Evolutionary conservation across 2,888 invertebrate genomes (phyloP).

Genomic region (Mythimna impura): DNA sequence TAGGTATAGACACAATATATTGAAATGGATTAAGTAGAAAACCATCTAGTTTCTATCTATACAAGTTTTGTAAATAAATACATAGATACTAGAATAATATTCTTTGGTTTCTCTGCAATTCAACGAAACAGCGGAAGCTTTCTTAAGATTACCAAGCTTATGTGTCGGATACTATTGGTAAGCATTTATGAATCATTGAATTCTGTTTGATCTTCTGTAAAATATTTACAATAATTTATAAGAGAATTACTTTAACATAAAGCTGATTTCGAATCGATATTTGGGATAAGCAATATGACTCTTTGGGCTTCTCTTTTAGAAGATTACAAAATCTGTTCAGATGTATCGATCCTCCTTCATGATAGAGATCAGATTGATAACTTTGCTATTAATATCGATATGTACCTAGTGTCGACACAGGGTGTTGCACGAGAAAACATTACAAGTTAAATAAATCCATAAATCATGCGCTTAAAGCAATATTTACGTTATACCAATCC

Average conservation of each 20-base stretch:
- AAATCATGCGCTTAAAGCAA: constrained; percentile 80
- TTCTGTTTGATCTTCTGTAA: constrained; percentile 41
- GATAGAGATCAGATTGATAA: constrained; percentile 54
- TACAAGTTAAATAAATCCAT: constrained; percentile 80
- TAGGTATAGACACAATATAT: neutral
- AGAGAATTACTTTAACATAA: constrained; percentile 26
- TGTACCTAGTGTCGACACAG: constrained; percentile 66
- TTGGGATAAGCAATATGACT: constrained; percentile 14
- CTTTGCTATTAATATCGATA: constrained; percentile 48
- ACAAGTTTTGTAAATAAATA: neutral
- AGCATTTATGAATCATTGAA: constrained; percentile 26
- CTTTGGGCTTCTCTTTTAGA: neutral
- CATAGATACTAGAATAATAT: neutral
- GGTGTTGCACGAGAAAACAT: constrained; percentile 72
- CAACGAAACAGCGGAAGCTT: constrained; percentile 32
- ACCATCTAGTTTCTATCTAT: neutral
- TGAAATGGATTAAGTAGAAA: neutral
- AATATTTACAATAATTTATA: constrained; percentile 43
- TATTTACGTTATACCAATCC: constrained; percentile 80
- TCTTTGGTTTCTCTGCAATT: constrained; percentile 26
- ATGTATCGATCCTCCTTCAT: constrained; percentile 29
- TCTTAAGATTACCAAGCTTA: constrained; percentile 24
- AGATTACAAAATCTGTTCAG: constrained; percentile 27
- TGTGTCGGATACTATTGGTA: neutral
- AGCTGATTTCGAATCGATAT: constrained; percentile 20